Percentiles rank a stretch among this genome's conserved stretches.
These are phyloP conservation scores for Allygus modestus DNA, from an alignment of 2,888 invertebrate species.

Conservation along the genomic window DNA sequence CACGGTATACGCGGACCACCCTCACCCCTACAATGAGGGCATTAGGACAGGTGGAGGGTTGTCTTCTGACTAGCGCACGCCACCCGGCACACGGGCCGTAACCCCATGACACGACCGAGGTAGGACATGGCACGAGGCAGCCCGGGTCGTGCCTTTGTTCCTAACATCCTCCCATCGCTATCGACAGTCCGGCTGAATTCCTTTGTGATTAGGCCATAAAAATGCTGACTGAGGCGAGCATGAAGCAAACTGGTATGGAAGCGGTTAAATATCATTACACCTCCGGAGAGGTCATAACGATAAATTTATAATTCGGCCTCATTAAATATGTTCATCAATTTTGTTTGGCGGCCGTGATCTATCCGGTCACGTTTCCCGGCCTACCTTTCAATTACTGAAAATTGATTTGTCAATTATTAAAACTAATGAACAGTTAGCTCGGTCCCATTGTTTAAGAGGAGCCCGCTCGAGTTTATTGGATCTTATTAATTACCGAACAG, in stretches of 20 bases:
- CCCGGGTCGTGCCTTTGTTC: conserved; percentile 47
- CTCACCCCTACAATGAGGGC: too few relatives aligned
- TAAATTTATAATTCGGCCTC: conserved; percentile 54
- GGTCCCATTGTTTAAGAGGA: conserved; percentile 32
- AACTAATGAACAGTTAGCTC: conserved; percentile 53
- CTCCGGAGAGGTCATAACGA: conserved; percentile 52
- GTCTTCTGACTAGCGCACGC: too few relatives aligned
- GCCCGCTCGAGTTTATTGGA: conserved; percentile 28
- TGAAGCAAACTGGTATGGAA: conserved; percentile 53
- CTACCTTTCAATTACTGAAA: conserved; percentile 58
- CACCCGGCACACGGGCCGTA: too few relatives aligned
- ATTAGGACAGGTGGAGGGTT: too few relatives aligned
- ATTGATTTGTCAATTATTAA: conserved; percentile 59
- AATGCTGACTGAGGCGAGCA: conserved; percentile 49
- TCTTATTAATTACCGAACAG: conserved; percentile 38
- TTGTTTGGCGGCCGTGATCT: conserved; percentile 48
- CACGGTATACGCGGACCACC: too few relatives aligned
- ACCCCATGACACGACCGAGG: too few relatives aligned
- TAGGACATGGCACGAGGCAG: conserved; percentile 12
- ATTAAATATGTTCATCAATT: conserved; percentile 53
- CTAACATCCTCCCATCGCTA: conserved; percentile 22
- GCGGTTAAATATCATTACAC: conserved; percentile 59
- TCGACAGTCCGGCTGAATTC: conserved; percentile 52
- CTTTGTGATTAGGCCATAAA: conserved; percentile 56
- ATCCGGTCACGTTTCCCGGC: conserved; percentile 54